These are phyloP conservation scores for Palythoa caribaeorum DNA, from an alignment of 92 coral and sea anemone species.

Conservation along the genomic window DNA sequence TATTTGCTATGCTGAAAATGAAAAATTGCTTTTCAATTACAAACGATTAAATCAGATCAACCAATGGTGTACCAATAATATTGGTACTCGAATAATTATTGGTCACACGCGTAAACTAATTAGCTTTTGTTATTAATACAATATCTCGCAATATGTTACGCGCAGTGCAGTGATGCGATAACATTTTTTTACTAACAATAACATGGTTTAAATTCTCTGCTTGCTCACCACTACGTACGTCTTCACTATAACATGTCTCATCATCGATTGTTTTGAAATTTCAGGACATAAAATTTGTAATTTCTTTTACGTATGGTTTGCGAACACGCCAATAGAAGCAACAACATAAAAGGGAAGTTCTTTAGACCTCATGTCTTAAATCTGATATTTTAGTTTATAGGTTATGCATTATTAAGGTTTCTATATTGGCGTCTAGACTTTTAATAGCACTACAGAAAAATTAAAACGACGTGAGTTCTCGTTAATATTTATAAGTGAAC, in stretches of 20 bases:
- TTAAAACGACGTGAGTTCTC: neutral
- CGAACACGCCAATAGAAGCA: neutral
- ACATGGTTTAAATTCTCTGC: neutral
- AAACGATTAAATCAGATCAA: neutral
- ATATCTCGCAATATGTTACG: neutral
- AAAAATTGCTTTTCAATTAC: neutral
- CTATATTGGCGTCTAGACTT: slow-evolving; percentile 48
- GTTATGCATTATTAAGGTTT: neutral
- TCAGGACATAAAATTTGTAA: neutral
- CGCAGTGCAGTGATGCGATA: neutral
- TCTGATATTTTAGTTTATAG: neutral
- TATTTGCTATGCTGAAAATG: neutral
- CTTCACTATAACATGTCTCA: neutral
- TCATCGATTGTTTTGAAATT: neutral
- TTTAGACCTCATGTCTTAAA: neutral
- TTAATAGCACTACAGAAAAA: neutral
- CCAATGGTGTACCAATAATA: neutral
- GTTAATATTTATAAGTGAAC: slow-evolving; percentile 16
- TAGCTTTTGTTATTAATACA: neutral
- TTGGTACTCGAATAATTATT: neutral
- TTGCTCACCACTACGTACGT: neutral
- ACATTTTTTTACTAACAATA: neutral
- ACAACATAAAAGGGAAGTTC: neutral
- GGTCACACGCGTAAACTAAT: neutral
- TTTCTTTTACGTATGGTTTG: neutral